Percentiles rank a stretch among this genome's conserved stretches.
phyloP scores from a whole-genome alignment of 2,113 vertebrate genomes.

The Myotis lucifugus region DNA sequence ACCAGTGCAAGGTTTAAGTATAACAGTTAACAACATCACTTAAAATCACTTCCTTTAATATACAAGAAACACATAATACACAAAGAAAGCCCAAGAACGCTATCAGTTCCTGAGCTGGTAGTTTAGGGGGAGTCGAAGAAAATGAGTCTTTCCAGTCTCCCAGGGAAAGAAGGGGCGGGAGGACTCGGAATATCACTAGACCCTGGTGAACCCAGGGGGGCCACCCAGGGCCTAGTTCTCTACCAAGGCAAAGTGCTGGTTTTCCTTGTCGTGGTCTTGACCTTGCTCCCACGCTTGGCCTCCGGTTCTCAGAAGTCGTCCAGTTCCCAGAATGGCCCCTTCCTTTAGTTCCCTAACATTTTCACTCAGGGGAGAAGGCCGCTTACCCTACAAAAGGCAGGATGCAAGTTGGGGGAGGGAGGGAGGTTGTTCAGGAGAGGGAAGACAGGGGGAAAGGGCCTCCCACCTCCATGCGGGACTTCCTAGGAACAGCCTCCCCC shows the following conservation, averaged over 20 bases:
- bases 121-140: background rate
- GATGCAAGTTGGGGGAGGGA: background rate
- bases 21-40: conserved; percentile 24
- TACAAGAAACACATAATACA: conserved; percentile 58
- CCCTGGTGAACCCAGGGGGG: background rate
- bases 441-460: background rate
- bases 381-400: conserved; percentile 79
- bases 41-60: conserved; percentile 76
- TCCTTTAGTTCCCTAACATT: conserved; percentile 82
- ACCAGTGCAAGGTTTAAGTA: background rate
- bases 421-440: background rate
- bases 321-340: conserved; percentile 51
- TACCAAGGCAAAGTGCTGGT: conserved; percentile 80
- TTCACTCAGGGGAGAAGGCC: conserved; percentile 74
- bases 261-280: conserved; percentile 85
- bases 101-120: background rate
- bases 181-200: background rate
- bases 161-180: background rate
- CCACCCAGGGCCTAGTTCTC: conserved; percentile 76
- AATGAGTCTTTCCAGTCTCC: background rate
- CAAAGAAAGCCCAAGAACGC: background rate
- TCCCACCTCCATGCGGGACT: background rate
- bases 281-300: conserved; percentile 61
- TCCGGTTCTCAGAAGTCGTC: conserved; percentile 65
- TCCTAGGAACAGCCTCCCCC: background rate